Evolutionary conservation across 1,140 invertebrate species (phyloP).

Genomic region (Brachionus koreanus): DNA sequence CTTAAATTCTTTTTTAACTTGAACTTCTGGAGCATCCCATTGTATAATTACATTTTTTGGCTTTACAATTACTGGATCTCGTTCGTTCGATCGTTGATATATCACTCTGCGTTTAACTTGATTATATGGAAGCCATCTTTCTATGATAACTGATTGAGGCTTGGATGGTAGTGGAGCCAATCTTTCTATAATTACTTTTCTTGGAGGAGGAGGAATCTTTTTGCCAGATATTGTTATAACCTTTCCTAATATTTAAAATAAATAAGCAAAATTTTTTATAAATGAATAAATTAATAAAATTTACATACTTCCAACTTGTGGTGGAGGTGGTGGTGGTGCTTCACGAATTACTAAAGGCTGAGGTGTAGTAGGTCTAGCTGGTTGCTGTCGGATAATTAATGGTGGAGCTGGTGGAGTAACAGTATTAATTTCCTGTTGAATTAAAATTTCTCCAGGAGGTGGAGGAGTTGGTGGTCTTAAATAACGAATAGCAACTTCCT

Average conservation of each 20-base stretch:
- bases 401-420: conserved; percentile 40
- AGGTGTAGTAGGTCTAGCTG: conserved; percentile 37
- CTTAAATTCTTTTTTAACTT: conserved; percentile 44
- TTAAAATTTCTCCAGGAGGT: conserved; percentile 42
- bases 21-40: conserved; percentile 30
- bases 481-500: conserved; percentile 43
- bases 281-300: not conserved
- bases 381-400: conserved; percentile 28
- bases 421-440: conserved; percentile 7
- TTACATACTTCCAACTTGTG: conserved; percentile 19
- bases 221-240: conserved; percentile 39
- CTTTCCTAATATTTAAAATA: not conserved
- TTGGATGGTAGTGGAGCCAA: conserved; percentile 41
- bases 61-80: not conserved
- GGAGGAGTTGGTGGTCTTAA: conserved; percentile 45
- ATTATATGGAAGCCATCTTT: conserved; percentile 43
- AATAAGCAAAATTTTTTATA: not conserved
- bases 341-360: conserved; percentile 41
- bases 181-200: conserved; percentile 44
- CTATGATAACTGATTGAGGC: conserved; percentile 43
- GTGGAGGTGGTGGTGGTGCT: conserved; percentile 40
- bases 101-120: conserved; percentile 35
- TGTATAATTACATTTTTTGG: conserved; percentile 39
- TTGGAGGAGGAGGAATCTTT: conserved; percentile 42
- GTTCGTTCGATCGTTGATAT: conserved; percentile 20